A percentile compares a stretch with the other conserved stretches of the same genome.
Conservation (phyloP, 2,113 vertebrate genomes). For the Struthidea cinerea region DNA sequence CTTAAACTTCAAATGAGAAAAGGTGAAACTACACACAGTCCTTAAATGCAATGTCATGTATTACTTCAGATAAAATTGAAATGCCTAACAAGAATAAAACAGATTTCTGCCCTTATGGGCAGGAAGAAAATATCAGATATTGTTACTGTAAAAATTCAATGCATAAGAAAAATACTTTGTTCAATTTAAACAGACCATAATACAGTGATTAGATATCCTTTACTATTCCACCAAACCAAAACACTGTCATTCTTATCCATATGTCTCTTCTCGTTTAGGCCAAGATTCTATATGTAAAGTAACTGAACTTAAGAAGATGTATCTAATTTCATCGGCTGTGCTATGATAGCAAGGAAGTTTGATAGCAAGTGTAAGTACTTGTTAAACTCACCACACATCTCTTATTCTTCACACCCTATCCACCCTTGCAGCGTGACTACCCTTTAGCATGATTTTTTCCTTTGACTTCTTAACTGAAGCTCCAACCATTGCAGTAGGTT, state of each 20-base stretch:
- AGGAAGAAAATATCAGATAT: not conserved
- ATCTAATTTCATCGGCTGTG: not conserved
- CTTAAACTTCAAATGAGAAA: not conserved
- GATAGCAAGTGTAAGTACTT: not conserved
- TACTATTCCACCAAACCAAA: not conserved
- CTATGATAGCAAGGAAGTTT: not conserved
- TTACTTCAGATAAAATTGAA: not conserved
- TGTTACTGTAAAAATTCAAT: not conserved
- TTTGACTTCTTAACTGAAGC: not conserved
- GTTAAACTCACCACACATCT: not conserved
- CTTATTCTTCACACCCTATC: not conserved
- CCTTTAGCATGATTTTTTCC: not conserved
- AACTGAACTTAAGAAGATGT: not conserved
- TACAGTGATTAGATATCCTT: not conserved
- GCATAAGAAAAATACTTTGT: not conserved
- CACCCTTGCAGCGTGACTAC: not conserved
- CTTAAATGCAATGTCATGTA: not conserved
- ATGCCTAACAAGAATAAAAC: not conserved
- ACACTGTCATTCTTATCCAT: not conserved
- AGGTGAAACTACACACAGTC: not conserved
- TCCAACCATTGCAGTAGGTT: accelerated
- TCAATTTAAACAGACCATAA: not conserved
- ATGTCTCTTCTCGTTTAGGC: not conserved
- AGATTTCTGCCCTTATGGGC: not conserved
- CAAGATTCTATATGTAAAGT: not conserved